These are phyloP conservation scores for Perccottus glenii DNA, from an alignment of 2,113 vertebrate genomes.

Conservation along the genomic window DNA sequence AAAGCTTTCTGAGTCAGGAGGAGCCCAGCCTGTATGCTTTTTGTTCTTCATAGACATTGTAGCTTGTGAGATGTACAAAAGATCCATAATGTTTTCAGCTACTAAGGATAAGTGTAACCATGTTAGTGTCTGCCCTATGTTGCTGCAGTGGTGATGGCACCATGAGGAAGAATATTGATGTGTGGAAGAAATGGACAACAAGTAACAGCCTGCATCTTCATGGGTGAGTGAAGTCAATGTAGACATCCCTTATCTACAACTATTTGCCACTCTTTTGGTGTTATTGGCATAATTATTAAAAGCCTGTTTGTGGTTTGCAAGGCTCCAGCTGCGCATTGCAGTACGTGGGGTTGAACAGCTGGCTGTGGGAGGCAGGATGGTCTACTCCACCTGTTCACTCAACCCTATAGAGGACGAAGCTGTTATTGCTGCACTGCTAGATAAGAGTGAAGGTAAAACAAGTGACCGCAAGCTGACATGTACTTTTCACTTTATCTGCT, in stretches of 20 bases:
- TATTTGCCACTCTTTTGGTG: conserved; percentile 16
- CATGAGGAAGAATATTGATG: conserved; percentile 97
- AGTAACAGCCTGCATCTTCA: conserved; percentile 96
- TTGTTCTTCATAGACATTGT: conserved; percentile 25
- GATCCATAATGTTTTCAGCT: conserved; percentile 2
- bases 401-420: conserved; percentile 98
- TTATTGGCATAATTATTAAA: conserved; percentile 20
- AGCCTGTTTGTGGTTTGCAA: conserved; percentile 46
- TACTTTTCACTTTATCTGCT: no score
- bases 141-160: conserved; percentile 91
- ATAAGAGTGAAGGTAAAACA: conserved; percentile 91
- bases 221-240: conserved; percentile 81
- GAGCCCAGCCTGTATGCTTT: conserved; percentile 1
- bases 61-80: conserved; percentile 20
- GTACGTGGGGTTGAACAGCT: conserved; percentile 95
- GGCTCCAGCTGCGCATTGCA: conserved; percentile 93
- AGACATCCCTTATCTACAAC: background rate
- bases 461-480: background rate
- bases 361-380: conserved; percentile 94
- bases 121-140: conserved; percentile 37
- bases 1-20: conserved; percentile 31
- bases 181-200: conserved; percentile 98
- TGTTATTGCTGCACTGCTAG: conserved; percentile 89
- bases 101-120: conserved; percentile 22
- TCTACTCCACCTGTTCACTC: conserved; percentile 95